Percentiles rank a stretch among this genome's conserved stretches.
These are phyloP conservation scores for Meloidogyne chitwoodi DNA, from an alignment of 1,140 invertebrate genomes.

Conservation along the genomic window DNA sequence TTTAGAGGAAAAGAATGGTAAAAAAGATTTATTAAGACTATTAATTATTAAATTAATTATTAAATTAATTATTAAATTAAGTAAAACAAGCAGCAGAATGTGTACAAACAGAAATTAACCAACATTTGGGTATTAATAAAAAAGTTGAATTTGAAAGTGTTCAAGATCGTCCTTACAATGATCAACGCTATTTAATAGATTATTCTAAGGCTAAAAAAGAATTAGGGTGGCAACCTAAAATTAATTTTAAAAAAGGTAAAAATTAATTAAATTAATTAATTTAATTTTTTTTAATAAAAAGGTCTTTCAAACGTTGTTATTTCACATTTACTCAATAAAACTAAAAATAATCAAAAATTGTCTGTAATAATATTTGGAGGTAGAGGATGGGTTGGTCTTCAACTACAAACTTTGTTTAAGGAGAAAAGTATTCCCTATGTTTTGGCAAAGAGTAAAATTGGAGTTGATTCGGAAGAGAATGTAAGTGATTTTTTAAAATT, in stretches of 20 bases:
- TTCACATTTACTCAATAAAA: constrained; percentile 35
- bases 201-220: constrained; percentile 54
- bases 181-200: constrained; percentile 60
- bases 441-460: constrained; percentile 41
- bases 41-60: not conserved
- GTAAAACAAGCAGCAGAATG: constrained; percentile 48
- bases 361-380: constrained; percentile 56
- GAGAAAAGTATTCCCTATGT: constrained; percentile 29
- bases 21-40: not conserved
- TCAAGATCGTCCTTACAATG: constrained; percentile 60
- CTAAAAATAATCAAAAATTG: constrained; percentile 41
- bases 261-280: not conserved
- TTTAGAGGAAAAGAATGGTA: constrained; percentile 57
- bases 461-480: constrained; percentile 42
- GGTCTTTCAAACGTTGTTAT: constrained; percentile 47
- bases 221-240: constrained; percentile 58
- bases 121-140: constrained; percentile 29
- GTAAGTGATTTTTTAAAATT: constrained; percentile 27
- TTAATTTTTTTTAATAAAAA: constrained; percentile 13
- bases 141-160: constrained; percentile 50
- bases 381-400: constrained; percentile 56
- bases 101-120: constrained; percentile 43
- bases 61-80: constrained; percentile 9
- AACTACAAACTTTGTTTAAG: constrained; percentile 39
- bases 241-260: constrained; percentile 59